Evolutionary conservation across 2,113 vertebrate species (phyloP).

Genomic region (Chunga burmeisteri): DNA sequence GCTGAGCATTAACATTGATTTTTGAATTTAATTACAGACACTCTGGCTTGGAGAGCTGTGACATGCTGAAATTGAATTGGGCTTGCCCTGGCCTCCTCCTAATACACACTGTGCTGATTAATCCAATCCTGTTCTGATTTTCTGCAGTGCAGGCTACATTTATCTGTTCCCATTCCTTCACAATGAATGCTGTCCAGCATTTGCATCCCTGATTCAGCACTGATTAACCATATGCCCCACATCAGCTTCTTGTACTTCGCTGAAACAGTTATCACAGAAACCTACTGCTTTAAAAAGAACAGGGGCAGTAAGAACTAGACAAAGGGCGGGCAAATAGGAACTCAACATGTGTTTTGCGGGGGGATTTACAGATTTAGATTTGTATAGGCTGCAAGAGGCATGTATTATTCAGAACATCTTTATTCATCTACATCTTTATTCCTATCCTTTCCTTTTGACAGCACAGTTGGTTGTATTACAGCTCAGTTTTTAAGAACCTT

Average conservation of each 20-base stretch:
- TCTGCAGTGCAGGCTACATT: neutral
- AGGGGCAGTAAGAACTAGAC: neutral
- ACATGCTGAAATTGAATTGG: slow-evolving; percentile 38
- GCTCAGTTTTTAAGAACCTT: neutral
- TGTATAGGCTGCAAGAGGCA: neutral
- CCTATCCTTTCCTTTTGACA: neutral
- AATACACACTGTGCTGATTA: slow-evolving; percentile 20
- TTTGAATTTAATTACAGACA: slow-evolving; percentile 50
- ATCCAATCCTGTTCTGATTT: slow-evolving; percentile 35
- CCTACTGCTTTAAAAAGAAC: neutral
- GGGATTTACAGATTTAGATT: neutral
- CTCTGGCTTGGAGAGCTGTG: slow-evolving; percentile 32
- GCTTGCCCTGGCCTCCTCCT: neutral
- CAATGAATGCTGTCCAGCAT: neutral
- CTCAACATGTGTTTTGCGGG: neutral
- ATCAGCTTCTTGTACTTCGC: neutral
- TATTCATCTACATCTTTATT: neutral
- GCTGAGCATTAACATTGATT: slow-evolving; percentile 34
- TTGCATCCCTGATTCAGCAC: neutral
- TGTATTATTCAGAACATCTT: neutral
- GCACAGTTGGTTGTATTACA: neutral
- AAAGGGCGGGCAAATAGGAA: neutral
- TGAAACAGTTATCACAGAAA: neutral
- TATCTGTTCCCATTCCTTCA: neutral
- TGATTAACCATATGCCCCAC: neutral